Conservation (phyloP, 1,140 invertebrate species). For the Homalodisca vitripennis region DNA sequence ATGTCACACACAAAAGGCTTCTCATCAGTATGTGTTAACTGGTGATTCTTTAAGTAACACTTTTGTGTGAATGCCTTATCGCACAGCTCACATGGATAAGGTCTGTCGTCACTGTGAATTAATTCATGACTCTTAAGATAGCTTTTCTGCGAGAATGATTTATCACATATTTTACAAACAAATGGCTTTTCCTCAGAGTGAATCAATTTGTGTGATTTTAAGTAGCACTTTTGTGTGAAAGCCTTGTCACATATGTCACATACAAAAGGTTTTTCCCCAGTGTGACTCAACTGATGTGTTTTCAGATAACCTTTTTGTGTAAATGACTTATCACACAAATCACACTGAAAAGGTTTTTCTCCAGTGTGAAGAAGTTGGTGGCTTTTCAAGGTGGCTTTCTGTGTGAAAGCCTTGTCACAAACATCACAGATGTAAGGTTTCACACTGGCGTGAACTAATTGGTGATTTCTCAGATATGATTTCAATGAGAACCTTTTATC, state of each 20-base stretch:
- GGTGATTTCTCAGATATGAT: conserved; percentile 39
- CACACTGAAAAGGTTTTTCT: conserved; percentile 49
- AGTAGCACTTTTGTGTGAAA: conserved; percentile 46
- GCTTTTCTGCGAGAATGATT: conserved; percentile 37
- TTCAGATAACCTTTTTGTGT: conserved; percentile 36
- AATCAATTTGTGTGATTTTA: conserved; percentile 42
- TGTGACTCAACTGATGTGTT: conserved; percentile 42
- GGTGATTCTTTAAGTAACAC: conserved; percentile 38
- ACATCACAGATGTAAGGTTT: conserved; percentile 57
- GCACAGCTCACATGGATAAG: conserved; percentile 52
- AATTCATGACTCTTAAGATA: conserved; percentile 35
- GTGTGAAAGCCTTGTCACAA: conserved; percentile 48
- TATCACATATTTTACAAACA: conserved; percentile 54
- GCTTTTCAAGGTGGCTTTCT: conserved; percentile 37
- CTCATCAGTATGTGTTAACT: conserved; percentile 58
- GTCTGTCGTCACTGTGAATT: conserved; percentile 42
- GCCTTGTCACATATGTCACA: conserved; percentile 55
- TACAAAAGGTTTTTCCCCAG: conserved; percentile 50
- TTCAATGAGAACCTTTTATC: conserved; percentile 52
- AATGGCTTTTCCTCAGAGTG: conserved; percentile 57
- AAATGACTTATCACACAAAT: conserved; percentile 50
- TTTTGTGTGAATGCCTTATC: conserved; percentile 43
- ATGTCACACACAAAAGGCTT: conserved; percentile 68
- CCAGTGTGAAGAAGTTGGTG: conserved; percentile 35
- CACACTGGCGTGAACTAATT: conserved; percentile 59